These are phyloP conservation scores for Hydropotes inermis DNA, from an alignment of 2,113 vertebrate genomes.

Conservation along the genomic window DNA sequence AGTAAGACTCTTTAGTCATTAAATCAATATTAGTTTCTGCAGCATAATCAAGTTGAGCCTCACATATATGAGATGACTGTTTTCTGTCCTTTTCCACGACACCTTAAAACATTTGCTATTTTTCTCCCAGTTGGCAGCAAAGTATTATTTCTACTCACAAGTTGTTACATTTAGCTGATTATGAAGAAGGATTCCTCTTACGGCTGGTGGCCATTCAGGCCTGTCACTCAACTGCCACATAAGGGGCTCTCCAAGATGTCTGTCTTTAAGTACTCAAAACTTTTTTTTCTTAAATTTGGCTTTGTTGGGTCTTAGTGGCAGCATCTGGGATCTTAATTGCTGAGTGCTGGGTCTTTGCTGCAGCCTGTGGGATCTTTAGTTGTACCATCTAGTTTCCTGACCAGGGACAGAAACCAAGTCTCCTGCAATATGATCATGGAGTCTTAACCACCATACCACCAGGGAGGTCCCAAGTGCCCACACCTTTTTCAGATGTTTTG, in stretches of 20 bases:
- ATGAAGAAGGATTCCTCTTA: not conserved
- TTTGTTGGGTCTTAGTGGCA: not conserved
- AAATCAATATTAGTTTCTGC: not conserved
- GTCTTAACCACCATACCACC: not conserved
- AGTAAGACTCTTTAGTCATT: not conserved
- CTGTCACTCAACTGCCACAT: not conserved
- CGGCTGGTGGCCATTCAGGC: not conserved
- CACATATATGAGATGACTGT: not conserved
- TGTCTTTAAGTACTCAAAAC: no score
- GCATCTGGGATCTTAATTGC: not conserved
- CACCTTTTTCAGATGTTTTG: not conserved
- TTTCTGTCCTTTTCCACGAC: not conserved
- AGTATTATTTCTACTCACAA: not conserved
- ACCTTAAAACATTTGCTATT: not conserved
- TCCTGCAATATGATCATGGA: not conserved
- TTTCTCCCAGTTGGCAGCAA: not conserved
- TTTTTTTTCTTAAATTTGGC: not conserved
- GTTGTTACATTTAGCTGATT: not conserved
- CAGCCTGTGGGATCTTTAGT: not conserved
- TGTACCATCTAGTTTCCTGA: not conserved
- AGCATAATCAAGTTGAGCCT: not conserved
- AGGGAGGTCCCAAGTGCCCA: not conserved
- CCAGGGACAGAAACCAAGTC: not conserved
- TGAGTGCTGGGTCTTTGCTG: not conserved
- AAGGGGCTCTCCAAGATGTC: no score